Conservation (phyloP, 2,113 vertebrate species). For the Pedionomus torquatus region DNA sequence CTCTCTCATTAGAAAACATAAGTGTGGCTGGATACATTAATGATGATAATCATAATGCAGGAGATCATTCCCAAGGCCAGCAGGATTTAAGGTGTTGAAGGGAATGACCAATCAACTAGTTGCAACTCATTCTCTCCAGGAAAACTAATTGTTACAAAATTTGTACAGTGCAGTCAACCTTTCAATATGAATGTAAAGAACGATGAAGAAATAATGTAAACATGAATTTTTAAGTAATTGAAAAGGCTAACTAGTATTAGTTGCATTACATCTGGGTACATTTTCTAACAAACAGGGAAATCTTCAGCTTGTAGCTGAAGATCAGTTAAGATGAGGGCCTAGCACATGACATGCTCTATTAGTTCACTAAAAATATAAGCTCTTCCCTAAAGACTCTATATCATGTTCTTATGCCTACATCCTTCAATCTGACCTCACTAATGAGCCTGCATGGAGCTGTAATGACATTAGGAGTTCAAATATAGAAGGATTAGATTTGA, state of each 20-base stretch:
- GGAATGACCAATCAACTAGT: neutral
- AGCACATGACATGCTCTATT: neutral
- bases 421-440: neutral
- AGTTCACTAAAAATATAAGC: neutral
- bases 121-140: fast-evolving
- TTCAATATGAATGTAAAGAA: neutral
- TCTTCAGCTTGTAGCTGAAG: neutral
- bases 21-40: neutral
- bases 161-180: fast-evolving
- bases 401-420: neutral
- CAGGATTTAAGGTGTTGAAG: neutral
- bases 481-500: neutral
- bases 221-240: neutral
- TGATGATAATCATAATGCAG: neutral
- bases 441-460: neutral
- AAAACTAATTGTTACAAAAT: neutral
- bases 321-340: neutral
- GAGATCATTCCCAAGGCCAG: neutral
- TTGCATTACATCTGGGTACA: neutral
- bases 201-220: neutral
- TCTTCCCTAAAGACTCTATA: neutral
- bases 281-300: neutral
- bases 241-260: neutral
- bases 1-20: neutral
- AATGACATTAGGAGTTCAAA: neutral